phyloP scores from a whole-genome alignment of 2,797 vertebrate species.

The Jordanella pulchra region DNA sequence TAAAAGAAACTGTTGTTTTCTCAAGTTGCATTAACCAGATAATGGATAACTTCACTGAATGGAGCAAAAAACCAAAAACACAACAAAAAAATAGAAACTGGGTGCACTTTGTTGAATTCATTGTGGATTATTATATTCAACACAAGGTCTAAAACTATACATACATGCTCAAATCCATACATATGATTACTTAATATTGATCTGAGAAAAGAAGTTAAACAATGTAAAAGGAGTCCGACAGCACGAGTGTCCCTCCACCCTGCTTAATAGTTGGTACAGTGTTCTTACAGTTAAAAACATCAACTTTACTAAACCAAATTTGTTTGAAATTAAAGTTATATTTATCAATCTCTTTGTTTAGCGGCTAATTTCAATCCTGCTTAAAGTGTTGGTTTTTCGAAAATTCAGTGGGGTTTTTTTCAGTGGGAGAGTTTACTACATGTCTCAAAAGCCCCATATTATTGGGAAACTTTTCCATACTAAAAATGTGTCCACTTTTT shows the following conservation, averaged over 20 bases:
- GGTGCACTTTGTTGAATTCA: not conserved
- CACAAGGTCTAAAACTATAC: not conserved
- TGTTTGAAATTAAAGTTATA: not conserved
- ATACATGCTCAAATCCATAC: not conserved
- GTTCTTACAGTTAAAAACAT: not conserved
- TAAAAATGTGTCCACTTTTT: not conserved
- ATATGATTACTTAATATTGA: too few relatives aligned
- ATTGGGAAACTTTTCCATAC: not conserved
- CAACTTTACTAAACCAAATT: not conserved
- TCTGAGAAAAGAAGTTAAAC: not conserved
- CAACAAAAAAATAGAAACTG: not conserved
- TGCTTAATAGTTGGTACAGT: not conserved
- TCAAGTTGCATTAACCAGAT: not conserved
- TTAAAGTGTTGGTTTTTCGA: not conserved
- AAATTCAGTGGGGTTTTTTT: too few relatives aligned
- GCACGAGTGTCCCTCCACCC: not conserved
- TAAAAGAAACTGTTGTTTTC: not conserved
- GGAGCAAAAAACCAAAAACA: too few relatives aligned
- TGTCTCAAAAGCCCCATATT: too few relatives aligned
- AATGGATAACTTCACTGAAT: not conserved
- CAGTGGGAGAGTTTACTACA: too few relatives aligned
- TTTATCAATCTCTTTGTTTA: not conserved
- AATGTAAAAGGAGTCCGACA: not conserved
- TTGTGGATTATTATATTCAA: not conserved
- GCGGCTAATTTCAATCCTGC: not conserved